Conservation (phyloP, 92 coral and sea anemone genomes). For the Bergia sp. region DNA sequence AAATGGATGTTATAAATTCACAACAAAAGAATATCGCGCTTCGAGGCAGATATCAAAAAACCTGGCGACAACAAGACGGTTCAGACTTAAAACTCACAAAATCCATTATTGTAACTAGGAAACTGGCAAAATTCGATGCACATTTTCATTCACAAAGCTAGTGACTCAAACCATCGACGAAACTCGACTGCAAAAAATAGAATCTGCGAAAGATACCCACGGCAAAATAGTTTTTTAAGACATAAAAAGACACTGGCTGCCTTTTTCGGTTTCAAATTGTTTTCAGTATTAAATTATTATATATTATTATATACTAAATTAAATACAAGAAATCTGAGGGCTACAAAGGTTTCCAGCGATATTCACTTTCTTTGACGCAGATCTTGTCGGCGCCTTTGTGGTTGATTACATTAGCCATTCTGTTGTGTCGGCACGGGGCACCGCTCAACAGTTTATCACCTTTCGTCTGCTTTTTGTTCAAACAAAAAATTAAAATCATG, state of each 20-base stretch:
- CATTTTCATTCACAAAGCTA: not conserved
- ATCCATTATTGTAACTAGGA: not conserved
- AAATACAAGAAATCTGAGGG: not conserved
- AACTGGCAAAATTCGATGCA: not conserved
- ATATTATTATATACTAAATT: not conserved
- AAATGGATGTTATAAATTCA: not conserved
- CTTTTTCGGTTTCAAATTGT: not conserved
- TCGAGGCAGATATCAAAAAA: not conserved
- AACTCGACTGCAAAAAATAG: not conserved
- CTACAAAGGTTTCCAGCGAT: not conserved
- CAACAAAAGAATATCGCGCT: slow-evolving; percentile 10
- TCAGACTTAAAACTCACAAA: not conserved
- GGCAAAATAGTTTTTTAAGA: not conserved
- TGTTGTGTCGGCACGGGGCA: slow-evolving; percentile 17
- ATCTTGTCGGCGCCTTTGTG: slow-evolving; percentile 19
- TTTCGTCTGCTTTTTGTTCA: not conserved
- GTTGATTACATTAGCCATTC: not conserved
- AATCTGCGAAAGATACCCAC: not conserved
- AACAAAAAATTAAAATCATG: not conserved
- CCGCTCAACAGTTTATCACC: not conserved
- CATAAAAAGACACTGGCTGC: not conserved
- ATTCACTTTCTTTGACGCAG: not conserved
- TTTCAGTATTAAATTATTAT: not conserved
- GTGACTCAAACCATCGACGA: not conserved
- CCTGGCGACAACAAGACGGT: not conserved